These are phyloP conservation scores for Bombus confusus DNA, from an alignment of 1,140 invertebrate genomes.

Conservation along the genomic window DNA sequence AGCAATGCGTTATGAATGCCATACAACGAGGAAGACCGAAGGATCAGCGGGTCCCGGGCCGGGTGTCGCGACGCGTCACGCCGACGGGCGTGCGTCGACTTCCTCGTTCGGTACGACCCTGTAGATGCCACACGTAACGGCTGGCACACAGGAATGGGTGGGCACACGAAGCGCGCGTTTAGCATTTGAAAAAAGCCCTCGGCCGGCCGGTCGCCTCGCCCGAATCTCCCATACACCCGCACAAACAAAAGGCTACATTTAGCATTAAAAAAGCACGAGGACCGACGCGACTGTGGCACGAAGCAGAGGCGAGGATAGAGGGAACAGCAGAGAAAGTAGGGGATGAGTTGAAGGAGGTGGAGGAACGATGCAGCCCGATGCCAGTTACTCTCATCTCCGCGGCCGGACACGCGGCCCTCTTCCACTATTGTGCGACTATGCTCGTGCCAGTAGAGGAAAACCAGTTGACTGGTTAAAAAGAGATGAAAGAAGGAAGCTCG, in stretches of 20 bases:
- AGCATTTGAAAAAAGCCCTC: constrained; percentile 73
- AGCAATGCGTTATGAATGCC: background rate
- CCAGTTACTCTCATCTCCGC: constrained; percentile 67
- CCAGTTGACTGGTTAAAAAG: background rate
- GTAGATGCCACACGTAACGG: constrained; percentile 58
- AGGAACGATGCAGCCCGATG: constrained; percentile 58
- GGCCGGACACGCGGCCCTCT: constrained; percentile 61
- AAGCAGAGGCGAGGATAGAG: constrained; percentile 12
- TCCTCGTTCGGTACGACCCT: constrained; percentile 60
- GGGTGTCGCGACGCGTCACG: constrained; percentile 10
- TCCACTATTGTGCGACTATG: constrained; percentile 33
- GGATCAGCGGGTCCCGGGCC: constrained; percentile 4
- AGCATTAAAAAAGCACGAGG: constrained; percentile 76
- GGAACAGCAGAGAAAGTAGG: constrained; percentile 3
- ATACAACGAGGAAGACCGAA: background rate
- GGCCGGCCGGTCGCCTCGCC: constrained; percentile 42
- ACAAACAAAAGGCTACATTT: constrained; percentile 76
- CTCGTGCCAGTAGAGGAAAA: constrained; percentile 9
- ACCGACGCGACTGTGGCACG: constrained; percentile 49
- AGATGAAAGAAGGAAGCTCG: background rate
- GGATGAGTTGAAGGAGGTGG: constrained; percentile 20
- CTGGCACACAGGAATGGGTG: constrained; percentile 38
- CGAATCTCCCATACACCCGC: constrained; percentile 65
- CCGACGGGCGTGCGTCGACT: constrained; percentile 25
- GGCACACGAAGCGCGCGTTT: constrained; percentile 68